Conservation (phyloP, 2,113 vertebrate species). For the Atrichornis clamosus region DNA sequence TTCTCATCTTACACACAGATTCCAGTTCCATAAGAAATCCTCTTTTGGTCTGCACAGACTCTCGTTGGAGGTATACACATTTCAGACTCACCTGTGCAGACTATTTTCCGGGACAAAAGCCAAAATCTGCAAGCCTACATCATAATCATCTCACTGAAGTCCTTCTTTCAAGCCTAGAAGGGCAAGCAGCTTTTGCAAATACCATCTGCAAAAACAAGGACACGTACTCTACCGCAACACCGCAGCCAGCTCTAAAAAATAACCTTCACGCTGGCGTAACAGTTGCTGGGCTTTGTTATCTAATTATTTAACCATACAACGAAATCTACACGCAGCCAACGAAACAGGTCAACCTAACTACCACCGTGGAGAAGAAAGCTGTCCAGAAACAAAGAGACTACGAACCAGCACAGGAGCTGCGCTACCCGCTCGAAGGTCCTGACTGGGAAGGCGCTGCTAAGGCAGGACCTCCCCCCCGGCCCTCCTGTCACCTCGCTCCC, state of each 20-base stretch:
- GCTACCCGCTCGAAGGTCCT: background rate
- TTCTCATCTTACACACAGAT: background rate
- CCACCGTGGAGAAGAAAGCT: background rate
- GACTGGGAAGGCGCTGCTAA: background rate
- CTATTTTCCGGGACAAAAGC: background rate
- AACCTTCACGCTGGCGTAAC: background rate
- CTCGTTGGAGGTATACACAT: accelerated
- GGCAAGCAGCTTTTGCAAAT: background rate
- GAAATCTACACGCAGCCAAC: background rate
- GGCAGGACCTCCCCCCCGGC: background rate
- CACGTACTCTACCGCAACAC: background rate
- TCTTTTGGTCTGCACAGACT: background rate
- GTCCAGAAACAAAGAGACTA: background rate
- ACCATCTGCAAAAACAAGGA: background rate
- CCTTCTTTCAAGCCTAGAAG: background rate
- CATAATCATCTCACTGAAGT: background rate
- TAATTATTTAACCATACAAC: background rate
- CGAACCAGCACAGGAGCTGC: background rate
- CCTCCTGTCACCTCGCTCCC: background rate
- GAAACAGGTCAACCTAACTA: background rate
- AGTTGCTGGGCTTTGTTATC: background rate
- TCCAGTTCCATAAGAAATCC: background rate
- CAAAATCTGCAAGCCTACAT: background rate
- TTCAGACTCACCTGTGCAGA: background rate
- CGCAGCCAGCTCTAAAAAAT: background rate